Base-by-base conservation (phyloP, 2,113 vertebrate genomes). In the Piaya cayana region DNA sequence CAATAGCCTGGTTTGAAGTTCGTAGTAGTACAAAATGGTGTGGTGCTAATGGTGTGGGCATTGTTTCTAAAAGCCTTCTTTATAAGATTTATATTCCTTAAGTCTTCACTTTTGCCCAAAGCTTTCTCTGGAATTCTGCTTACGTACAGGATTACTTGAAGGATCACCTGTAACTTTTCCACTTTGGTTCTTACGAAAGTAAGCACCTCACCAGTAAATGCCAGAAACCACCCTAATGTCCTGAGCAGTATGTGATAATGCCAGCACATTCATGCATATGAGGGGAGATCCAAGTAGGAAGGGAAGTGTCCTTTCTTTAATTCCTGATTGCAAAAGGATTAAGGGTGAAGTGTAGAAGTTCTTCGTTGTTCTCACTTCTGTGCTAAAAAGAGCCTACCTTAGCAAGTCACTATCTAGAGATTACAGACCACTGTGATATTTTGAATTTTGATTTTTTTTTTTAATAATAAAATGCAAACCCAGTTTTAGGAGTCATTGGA, bases 231-330 rank as follows among this genome's bases (percentile, higher is more conserved):
- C 32, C 23, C 12, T 53, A 5, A 64, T 42, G 7, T 37, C 22
- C 69, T 36, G 34, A 68, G 49, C 11, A 25, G 8, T 42, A 4
- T 29, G 11, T 63, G 42, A 14, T 36, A 26, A 47, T 29, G 29
- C 14, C n/a, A 29, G 49, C 7, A 3, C 5, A 8, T 49, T 82
- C 29, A 8, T 55, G 20, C 26, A 8, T 11, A 6, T 1, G 1
- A 37, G 15, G 8, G 2, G 2, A 20, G 4, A 15, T 43, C 68
- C 23, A 71, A 49, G 4, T 27, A 42, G 70, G 8, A 69, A 45
- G 8, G 29, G 5, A 82, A 59, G 6, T 10, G 9, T 87, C 10
- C 18, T 15, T 45, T 52, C 52, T 25, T 77, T 69, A n/a, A 45
- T 72, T 82, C 70, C 45, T 62, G 32, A 23, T 37, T 59, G 19